Evolutionary conservation across 1,140 invertebrate genomes (phyloP).

Genomic region (Arctopsyche grandis): DNA sequence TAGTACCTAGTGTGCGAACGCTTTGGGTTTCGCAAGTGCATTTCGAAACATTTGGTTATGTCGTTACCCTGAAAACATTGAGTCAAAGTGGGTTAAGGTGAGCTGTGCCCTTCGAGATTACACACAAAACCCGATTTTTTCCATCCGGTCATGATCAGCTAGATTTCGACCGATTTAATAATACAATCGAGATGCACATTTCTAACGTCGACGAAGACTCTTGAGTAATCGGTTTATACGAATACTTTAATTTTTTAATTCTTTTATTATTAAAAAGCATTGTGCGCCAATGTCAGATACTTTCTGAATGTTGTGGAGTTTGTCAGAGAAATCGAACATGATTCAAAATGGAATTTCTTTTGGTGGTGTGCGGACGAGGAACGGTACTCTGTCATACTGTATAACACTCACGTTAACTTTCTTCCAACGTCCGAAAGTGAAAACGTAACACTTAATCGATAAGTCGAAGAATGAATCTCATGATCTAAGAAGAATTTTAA

Average conservation of each 20-base stretch:
- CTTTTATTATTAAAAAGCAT: no score
- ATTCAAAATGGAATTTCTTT: slow-evolving; percentile 36
- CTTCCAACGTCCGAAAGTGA: slow-evolving; percentile 34
- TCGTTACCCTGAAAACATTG: slow-evolving; percentile 38
- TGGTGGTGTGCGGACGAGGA: slow-evolving; percentile 18
- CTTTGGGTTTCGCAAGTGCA: slow-evolving; percentile 30
- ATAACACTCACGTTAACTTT: slow-evolving; percentile 40
- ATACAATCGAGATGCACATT: neutral
- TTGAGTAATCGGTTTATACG: no score
- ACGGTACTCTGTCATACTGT: slow-evolving; percentile 38
- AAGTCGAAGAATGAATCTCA: neutral
- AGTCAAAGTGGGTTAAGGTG: slow-evolving; percentile 40
- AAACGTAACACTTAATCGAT: slow-evolving; percentile 24
- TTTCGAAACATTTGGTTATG: slow-evolving; percentile 26
- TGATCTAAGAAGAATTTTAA: no score
- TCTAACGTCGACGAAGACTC: neutral
- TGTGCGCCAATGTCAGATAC: neutral
- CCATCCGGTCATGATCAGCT: slow-evolving; percentile 2
- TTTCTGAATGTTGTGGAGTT: neutral
- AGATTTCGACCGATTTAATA: neutral
- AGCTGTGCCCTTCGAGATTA: slow-evolving; percentile 33
- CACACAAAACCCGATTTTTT: slow-evolving; percentile 11
- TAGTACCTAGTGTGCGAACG: neutral
- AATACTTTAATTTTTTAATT: no score
- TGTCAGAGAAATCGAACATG: slow-evolving; percentile 28